Conservation (phyloP, 2,113 vertebrate species). For the Elgaria multicarinata region DNA sequence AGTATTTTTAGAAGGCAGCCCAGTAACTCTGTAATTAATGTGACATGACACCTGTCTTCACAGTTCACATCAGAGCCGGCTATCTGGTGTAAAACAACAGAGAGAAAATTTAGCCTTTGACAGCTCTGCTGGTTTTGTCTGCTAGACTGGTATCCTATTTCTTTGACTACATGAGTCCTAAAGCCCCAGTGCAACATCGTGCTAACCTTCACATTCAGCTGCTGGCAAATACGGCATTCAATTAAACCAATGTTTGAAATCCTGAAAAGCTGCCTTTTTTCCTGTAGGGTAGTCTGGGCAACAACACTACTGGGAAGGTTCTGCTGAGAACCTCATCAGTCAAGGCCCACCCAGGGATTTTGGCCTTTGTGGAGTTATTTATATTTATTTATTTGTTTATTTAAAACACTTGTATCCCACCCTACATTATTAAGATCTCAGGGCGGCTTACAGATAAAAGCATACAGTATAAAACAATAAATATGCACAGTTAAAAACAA, state of each 20-base stretch:
- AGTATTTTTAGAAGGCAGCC: constrained; percentile 8
- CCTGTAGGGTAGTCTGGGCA: not conserved
- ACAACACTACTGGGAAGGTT: not conserved
- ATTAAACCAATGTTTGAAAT: not conserved
- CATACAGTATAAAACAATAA: too few species aligned
- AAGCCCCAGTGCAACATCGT: not conserved
- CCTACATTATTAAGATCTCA: too few species aligned
- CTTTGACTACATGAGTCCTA: not conserved
- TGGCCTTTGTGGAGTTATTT: not conserved
- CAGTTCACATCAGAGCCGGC: not conserved
- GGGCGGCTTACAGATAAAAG: too few species aligned
- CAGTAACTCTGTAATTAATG: not conserved
- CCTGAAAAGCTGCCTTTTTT: not conserved
- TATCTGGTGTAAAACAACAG: not conserved
- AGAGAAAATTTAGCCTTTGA: constrained; percentile 3
- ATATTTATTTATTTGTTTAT: too few species aligned
- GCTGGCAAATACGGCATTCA: not conserved
- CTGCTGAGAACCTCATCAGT: not conserved
- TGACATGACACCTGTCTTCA: constrained; percentile 9
- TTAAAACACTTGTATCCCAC: too few species aligned
- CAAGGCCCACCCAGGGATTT: not conserved
- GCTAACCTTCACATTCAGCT: not conserved
- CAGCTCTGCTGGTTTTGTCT: not conserved
- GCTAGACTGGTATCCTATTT: not conserved
- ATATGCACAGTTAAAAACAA: too few species aligned